These are phyloP conservation scores for Cheilosia urbana DNA, from an alignment of 2,888 invertebrate genomes.

Conservation along the genomic window DNA sequence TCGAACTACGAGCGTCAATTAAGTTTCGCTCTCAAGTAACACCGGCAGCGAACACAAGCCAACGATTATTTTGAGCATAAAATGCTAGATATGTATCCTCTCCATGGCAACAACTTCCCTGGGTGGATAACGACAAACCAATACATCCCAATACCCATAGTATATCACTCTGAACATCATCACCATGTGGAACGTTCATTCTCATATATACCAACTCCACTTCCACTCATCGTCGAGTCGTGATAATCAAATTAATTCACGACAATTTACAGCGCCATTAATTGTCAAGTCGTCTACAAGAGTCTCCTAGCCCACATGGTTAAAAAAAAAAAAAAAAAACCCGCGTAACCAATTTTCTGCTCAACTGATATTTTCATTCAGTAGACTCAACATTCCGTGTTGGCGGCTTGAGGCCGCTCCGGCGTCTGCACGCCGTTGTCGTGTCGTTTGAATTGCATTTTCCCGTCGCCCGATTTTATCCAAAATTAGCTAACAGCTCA, in stretches of 20 bases:
- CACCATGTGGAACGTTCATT: slow-evolving; percentile 2
- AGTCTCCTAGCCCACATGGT: slow-evolving; percentile 25
- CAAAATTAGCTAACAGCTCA: slow-evolving; percentile 20
- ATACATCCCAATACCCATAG: neutral
- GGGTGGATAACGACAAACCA: no score
- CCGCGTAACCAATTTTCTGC: slow-evolving; percentile 59
- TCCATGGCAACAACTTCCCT: no score
- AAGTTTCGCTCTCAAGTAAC: no score
- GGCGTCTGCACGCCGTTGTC: slow-evolving; percentile 34
- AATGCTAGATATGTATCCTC: no score
- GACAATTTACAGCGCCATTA: slow-evolving; percentile 61
- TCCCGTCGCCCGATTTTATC: slow-evolving; percentile 12
- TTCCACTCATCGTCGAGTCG: slow-evolving; percentile 19
- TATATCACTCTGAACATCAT: neutral
- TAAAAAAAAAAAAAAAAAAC: neutral
- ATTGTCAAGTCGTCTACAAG: slow-evolving; percentile 55
- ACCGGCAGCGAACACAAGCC: no score
- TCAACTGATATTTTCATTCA: slow-evolving; percentile 68
- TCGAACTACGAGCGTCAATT: no score
- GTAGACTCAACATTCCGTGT: slow-evolving; percentile 30
- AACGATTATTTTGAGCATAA: no score
- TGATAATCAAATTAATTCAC: slow-evolving; percentile 61
- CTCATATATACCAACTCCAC: slow-evolving; percentile 9
- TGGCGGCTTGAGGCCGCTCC: slow-evolving; percentile 21
- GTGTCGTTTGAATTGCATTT: slow-evolving; percentile 38